phyloP scores from a whole-genome alignment of 1,140 invertebrate genomes.

The Eufriesea mexicana region DNA sequence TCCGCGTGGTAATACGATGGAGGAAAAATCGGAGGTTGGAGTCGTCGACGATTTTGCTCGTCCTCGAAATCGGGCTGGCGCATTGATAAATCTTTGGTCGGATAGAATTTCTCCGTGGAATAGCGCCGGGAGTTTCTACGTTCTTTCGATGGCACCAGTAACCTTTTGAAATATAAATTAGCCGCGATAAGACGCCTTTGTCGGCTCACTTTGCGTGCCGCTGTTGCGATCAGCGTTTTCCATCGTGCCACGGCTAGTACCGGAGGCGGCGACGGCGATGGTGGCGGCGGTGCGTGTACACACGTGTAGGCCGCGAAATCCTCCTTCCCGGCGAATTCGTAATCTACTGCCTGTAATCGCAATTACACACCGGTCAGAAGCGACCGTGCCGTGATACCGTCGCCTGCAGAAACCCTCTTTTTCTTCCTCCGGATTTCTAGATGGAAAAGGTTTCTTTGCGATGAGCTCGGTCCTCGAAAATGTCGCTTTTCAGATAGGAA shows the following conservation, averaged over 20 bases:
- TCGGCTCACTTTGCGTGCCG: conserved; percentile 61
- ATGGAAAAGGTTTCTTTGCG: background rate
- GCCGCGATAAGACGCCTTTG: conserved; percentile 60
- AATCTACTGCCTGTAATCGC: conserved; percentile 15
- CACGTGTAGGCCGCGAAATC: conserved; percentile 12
- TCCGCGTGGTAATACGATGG: no score
- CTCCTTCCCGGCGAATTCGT: conserved; percentile 27
- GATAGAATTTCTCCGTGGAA: conserved; percentile 49
- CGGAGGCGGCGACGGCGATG: no score
- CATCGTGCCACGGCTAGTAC: conserved; percentile 18
- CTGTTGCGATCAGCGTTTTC: conserved; percentile 32
- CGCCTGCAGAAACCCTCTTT: background rate
- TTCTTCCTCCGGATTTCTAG: background rate
- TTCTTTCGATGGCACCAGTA: conserved; percentile 48
- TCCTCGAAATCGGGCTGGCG: conserved; percentile 21
- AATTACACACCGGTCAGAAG: background rate
- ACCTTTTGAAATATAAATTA: conserved; percentile 66
- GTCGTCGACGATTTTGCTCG: background rate
- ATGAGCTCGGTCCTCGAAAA: no score
- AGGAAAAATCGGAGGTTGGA: no score
- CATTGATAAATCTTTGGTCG: conserved; percentile 53
- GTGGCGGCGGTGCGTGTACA: background rate
- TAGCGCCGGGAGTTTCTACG: conserved; percentile 43
- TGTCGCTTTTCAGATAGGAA: no score
- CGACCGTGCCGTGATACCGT: background rate